Evolutionary conservation across 2,797 vertebrate species (phyloP), one percentile per base, ranked within the genome.

Genomic region (Ptychobarbus kaznakovi): DNA sequence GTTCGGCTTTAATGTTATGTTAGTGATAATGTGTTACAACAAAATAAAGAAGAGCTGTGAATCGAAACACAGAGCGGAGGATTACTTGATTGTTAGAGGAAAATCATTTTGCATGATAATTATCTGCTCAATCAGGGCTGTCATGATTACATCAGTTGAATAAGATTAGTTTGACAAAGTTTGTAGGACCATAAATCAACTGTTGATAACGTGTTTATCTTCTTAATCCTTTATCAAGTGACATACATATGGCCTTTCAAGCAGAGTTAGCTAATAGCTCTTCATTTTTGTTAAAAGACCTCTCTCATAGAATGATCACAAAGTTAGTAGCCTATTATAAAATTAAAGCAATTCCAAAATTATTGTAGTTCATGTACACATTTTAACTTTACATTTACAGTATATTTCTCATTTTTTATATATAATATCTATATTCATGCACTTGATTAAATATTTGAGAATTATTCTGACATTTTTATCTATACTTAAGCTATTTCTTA

Each of bases 101-200:
- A 15, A 15, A 22, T 13, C 3, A 20, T 80, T 74, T 22, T 85
- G 42, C 53, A 65, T 74, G 44, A 74, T 38, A 72, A 84, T 65
- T 49, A 79, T 65, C n/a, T 13, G 11, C 25, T 80, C 42, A 65
- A 28, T 68, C 38, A 53, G 22, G 40, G 28, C 53, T 40, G 56
- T 38, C 0, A 42, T 85, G 84, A 80, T 85, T 51, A 32, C 69
- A 80, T 85, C 56, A 84, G 6, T 38, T 80, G 2, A 79, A 35
- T 22, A 63, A 58, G 15, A 46, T 61, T 38, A 35, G 18, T 84
- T 68, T 78, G 46, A 68, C 18, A 44, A 74, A n/a, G 40, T 82
- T 75, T 65, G 40, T 25, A 18, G 74, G 6, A 42, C 49, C 22
- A 25, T 6, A 25, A 46, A 73, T 51, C 53, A 49, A n/a, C 68